Base-by-base conservation (phyloP, 2,113 vertebrate species). In the Sigmodon hispidus region DNA sequence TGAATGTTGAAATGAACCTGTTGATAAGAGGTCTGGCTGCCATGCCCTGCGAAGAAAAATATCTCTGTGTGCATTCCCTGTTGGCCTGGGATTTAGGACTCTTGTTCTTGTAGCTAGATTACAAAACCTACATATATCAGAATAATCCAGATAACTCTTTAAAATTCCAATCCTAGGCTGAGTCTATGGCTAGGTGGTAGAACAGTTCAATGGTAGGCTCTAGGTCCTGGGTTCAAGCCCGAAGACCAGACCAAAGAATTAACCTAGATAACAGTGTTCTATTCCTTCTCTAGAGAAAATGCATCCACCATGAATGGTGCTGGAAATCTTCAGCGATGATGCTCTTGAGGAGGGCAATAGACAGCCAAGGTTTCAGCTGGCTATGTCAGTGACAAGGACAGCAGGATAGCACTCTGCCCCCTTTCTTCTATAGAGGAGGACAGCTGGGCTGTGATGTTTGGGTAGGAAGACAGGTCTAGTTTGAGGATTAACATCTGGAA, bases 311-410 rank as follows among this genome's bases (percentile, higher is more conserved):
- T 45, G 52, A 43, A 29, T 89, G 4, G 26, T n/a, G 48, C 65
- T 50, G 36, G 43, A 16, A 26, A 7, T 45, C n/a, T 75, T 52
- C 63, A 69, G 2, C 40, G 24, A 0, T 36, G 13, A 9, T 29
- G 21, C 5, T 5, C 50, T 36, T 0, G 0, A 57, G 7, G 29
- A 13, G 11, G 6, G 24, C 4, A 2, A 22, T 17, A 9, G 7
- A 5, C 17, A 21, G 43, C 21, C 7, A 9, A 40, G 17, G 50
- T 70, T 43, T 29, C 7, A 34, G 24, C 6, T 31, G 3, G 1
- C 1, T 0, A 2, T 61, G 2, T 19, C 50, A 31, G 3, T 19
- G 11, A 26, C 8, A 15, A 70, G 48, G 15, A 36, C 15, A 61
- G 65, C 16, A 34, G 31, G 13, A 1, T 22, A 85, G 36, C 21